Conservation (phyloP, 2,797 vertebrate genomes). For the Eulemur rubriventer region DNA sequence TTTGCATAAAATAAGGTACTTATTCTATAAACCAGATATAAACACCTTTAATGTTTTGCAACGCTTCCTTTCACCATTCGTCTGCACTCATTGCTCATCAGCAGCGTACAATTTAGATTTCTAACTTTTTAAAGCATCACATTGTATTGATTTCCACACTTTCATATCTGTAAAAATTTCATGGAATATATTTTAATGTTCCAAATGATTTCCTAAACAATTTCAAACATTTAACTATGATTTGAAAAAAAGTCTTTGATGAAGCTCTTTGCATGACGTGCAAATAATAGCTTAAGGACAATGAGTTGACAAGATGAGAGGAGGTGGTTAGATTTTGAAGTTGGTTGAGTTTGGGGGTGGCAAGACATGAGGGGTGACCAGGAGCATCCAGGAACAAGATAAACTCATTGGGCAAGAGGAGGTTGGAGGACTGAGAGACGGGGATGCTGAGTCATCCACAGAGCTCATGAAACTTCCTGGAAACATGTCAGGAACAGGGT, state of each 20-base stretch:
- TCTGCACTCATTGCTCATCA: background rate
- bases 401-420: background rate
- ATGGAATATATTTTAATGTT: background rate
- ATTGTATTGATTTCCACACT: background rate
- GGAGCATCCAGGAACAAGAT: accelerated
- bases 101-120: background rate
- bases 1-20: background rate
- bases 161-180: background rate
- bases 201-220: background rate
- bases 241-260: background rate
- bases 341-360: background rate
- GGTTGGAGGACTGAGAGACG: too few species aligned
- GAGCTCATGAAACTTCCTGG: accelerated
- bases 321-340: background rate
- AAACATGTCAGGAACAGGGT: accelerated
- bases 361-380: accelerated
- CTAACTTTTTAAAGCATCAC: background rate
- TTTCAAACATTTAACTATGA: background rate
- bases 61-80: background rate
- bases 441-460: accelerated
- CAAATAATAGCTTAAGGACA: background rate
- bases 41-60: background rate
- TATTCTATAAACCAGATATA: background rate
- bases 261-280: background rate
- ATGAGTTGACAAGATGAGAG: too few species aligned